Percentiles rank a stretch among this genome's conserved stretches.
Evolutionary conservation across 2,797 vertebrate species (phyloP).

Genomic region (Diceros bicornis): DNA sequence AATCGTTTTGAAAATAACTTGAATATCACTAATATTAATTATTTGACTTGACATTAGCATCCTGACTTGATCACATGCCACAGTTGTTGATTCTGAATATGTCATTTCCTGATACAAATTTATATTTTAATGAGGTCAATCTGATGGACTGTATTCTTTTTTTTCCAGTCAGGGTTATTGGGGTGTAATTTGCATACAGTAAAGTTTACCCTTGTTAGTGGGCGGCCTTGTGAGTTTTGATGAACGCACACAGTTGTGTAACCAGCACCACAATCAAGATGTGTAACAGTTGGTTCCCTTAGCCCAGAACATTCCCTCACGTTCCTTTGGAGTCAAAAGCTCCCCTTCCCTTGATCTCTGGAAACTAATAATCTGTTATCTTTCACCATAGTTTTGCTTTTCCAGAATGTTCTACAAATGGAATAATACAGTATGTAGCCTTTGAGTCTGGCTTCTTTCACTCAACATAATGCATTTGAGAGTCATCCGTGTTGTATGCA

Average conservation of each 20-base stretch:
- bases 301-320: background rate
- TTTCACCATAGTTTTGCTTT: background rate
- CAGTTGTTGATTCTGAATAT: background rate
- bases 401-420: too few species aligned
- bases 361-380: background rate
- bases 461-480: fast-evolving
- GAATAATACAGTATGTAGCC: fast-evolving
- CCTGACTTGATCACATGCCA: too few species aligned
- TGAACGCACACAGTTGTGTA: fast-evolving
- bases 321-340: background rate
- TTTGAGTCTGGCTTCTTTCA: background rate
- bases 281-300: background rate
- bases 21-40: background rate
- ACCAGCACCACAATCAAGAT: fast-evolving
- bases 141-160: background rate
- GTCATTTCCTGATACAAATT: background rate
- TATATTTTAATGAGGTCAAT: background rate
- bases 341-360: background rate
- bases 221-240: background rate
- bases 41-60: background rate
- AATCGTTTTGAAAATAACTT: background rate
- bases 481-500: fast-evolving
- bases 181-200: background rate
- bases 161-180: too few species aligned
- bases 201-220: too few species aligned